A percentile compares a stretch with the other conserved stretches of the same genome.
These are phyloP conservation scores for Andrena dorsata DNA, from an alignment of 2,888 invertebrate species.

Conservation along the genomic window DNA sequence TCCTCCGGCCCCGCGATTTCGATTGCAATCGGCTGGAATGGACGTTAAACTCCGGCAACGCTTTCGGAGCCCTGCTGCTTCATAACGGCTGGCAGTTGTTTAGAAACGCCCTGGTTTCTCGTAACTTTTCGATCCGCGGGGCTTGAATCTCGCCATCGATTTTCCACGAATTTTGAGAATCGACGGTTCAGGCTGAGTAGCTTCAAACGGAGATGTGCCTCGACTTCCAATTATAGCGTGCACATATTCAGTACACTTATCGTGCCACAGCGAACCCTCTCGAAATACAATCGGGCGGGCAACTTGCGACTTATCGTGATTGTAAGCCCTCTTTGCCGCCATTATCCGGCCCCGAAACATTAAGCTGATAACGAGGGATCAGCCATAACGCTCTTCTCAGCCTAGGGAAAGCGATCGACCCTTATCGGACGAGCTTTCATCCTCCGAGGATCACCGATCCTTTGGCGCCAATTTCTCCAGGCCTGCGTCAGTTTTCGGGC, in stretches of 20 bases:
- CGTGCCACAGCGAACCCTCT: slow-evolving; percentile 33
- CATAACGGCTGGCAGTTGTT: neutral
- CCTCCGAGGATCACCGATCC: too few species aligned
- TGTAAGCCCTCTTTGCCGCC: slow-evolving; percentile 45
- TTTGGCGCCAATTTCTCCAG: too few species aligned
- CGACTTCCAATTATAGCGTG: slow-evolving; percentile 34
- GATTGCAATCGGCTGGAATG: neutral
- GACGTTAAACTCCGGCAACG: neutral
- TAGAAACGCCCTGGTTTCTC: neutral
- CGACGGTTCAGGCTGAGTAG: too few species aligned
- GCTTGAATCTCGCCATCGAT: too few species aligned
- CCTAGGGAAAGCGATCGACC: slow-evolving; percentile 17
- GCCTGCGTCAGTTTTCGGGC: too few species aligned
- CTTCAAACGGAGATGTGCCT: neutral
- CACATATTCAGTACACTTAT: slow-evolving; percentile 43
- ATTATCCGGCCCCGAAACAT: slow-evolving; percentile 53
- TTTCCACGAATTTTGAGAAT: too few species aligned
- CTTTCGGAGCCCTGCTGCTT: neutral
- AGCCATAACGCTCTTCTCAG: slow-evolving; percentile 42
- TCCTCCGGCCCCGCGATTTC: slow-evolving; percentile 2
- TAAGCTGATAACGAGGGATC: slow-evolving; percentile 59
- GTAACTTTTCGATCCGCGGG: neutral
- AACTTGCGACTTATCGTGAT: slow-evolving; percentile 54
- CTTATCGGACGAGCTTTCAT: slow-evolving; percentile 12
- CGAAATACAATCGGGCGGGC: slow-evolving; percentile 41